Evolutionary conservation across 2,797 vertebrate species (phyloP), one percentile per base, ranked within the genome.

Genomic region (Chaunax sp.): DNA sequence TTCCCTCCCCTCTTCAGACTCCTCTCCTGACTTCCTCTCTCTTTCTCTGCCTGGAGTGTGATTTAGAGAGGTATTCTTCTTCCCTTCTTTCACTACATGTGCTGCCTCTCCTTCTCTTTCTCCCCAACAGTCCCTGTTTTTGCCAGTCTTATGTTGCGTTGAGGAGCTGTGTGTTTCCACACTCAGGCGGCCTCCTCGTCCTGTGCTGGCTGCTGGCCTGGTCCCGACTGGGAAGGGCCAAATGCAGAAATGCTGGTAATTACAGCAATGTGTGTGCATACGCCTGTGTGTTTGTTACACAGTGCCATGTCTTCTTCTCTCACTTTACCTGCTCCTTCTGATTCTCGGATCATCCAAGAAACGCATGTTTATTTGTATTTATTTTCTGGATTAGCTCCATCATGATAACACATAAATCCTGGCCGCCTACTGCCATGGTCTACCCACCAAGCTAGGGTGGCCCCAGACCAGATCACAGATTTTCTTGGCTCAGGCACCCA

Each of bases 131-230:
- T 92, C 80, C 35, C 72, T 71, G 74, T 78, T 86, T 85, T 75
- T 84, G 84, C 81, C 84, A 87, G 85, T 79, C 69, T 64, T 75
- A 75, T 70, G 64, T 41, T 38, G 66, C 90, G 89, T 91, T 91
- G 90, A 91, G 90, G 87, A 82, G 75, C 84, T 89, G 84, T 85
- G 85, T 85, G 78, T 89, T 84, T 83, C 78, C 75, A 64, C 78
- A 70, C 66, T 78, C 50, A 82, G 77, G 81, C 71, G 60, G 73
- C 44, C 62, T 72, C 73, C 76, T 67, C 75, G 58, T 70, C 63
- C 62, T 58, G 64, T 22, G 47, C 67, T 58, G 43, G 66, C 70
- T 43, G 64, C 60, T 63, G 72, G 73, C 79, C 60, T 12, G 1
- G 23, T 37, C 18, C 55, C 66, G 58, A 55, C 16, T 25, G 22